phyloP scores from a whole-genome alignment of 1,140 invertebrate species.

The Brachystomella parvula region DNA sequence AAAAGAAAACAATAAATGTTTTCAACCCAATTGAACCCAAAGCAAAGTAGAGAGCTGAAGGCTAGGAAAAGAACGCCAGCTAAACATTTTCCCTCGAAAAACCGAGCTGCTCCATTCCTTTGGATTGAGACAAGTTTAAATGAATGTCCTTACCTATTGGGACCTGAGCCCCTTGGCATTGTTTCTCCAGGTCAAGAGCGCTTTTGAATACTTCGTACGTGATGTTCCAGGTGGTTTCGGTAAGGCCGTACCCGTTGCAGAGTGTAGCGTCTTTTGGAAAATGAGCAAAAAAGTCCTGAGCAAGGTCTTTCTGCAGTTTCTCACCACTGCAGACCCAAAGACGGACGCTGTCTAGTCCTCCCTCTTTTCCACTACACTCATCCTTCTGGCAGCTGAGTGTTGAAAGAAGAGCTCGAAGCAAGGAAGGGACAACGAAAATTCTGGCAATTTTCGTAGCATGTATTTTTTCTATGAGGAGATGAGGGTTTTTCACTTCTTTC shows the following conservation, averaged over 20 bases:
- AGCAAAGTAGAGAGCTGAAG: no score
- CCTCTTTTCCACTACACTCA: background rate
- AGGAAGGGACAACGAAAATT: constrained; percentile 70
- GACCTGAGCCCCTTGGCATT: constrained; percentile 51
- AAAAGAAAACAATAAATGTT: no score
- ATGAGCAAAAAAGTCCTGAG: constrained; percentile 60
- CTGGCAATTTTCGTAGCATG: constrained; percentile 64
- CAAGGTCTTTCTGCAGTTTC: constrained; percentile 56
- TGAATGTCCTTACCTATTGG: no score
- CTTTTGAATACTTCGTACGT: constrained; percentile 54
- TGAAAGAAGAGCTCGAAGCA: constrained; percentile 66
- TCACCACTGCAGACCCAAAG: constrained; percentile 79
- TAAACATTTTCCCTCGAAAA: no score
- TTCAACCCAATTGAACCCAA: no score
- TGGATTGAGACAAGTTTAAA: no score
- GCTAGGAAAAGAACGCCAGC: no score
- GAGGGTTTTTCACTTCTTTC: constrained; percentile 62
- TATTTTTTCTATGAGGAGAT: constrained; percentile 57
- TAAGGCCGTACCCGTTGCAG: constrained; percentile 83
- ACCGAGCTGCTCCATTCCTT: no score
- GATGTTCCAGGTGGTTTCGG: constrained; percentile 76
- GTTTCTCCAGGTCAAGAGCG: constrained; percentile 50
- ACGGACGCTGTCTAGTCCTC: constrained; percentile 50
- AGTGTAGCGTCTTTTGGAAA: constrained; percentile 56
- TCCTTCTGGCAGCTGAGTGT: constrained; percentile 48